Evolutionary conservation across 1,140 invertebrate species (phyloP).

Genomic region (Helicoverpa armigera): DNA sequence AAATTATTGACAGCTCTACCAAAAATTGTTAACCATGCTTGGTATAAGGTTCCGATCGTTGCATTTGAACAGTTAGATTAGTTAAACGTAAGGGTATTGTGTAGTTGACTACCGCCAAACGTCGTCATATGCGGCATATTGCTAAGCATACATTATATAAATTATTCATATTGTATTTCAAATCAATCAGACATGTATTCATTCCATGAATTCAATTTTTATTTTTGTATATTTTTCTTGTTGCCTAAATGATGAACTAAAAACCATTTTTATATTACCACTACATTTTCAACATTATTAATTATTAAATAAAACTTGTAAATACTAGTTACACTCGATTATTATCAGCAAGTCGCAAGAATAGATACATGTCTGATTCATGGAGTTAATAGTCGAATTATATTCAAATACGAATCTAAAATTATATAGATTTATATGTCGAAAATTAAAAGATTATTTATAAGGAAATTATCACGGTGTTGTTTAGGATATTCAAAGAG

Average conservation of each 20-base stretch:
- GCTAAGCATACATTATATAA: conserved; percentile 1
- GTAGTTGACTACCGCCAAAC: conserved; percentile 36
- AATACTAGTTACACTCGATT: not conserved
- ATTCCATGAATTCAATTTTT: not conserved
- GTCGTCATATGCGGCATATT: conserved; percentile 20
- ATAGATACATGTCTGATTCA: conserved; percentile 31
- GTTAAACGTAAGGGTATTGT: conserved; percentile 30
- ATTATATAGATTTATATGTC: conserved; percentile 25
- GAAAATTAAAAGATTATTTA: not conserved
- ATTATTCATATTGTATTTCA: not conserved
- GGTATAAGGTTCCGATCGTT: conserved; percentile 43
- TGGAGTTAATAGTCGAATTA: conserved; percentile 40
- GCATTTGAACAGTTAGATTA: conserved; percentile 44
- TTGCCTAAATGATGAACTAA: no score
- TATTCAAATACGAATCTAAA: conserved; percentile 45
- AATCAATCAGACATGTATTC: conserved; percentile 8
- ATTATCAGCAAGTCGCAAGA: not conserved
- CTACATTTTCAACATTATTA: not conserved
- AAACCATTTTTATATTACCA: not conserved
- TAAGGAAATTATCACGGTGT: conserved; percentile 42
- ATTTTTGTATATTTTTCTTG: no score
- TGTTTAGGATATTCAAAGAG: conserved; percentile 47
- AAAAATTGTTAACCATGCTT: conserved; percentile 39
- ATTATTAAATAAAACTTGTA: not conserved
- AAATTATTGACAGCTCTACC: conserved; percentile 43